A percentile compares a stretch with the other conserved stretches of the same genome.
These are phyloP conservation scores for Plutomurus gul DNA, from an alignment of 1,140 invertebrate species.

Conservation along the genomic window DNA sequence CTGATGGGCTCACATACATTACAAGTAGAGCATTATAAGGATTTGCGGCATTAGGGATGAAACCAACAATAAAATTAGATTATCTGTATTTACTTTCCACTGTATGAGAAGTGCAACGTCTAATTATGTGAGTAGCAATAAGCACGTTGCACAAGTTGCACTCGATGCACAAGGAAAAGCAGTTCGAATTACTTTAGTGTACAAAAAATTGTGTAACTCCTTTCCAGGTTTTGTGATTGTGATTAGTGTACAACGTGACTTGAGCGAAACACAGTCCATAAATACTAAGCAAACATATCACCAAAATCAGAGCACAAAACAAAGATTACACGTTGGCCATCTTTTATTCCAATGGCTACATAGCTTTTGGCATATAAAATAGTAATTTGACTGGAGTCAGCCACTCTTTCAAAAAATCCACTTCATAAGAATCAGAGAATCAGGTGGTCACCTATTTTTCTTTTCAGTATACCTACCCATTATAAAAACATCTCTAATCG, in stretches of 20 bases:
- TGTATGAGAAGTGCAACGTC: no score
- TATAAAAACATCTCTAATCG: neutral
- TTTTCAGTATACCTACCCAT: no score
- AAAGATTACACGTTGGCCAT: neutral
- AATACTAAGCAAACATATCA: constrained; percentile 14
- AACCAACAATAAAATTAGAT: constrained; percentile 23
- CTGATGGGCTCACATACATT: neutral
- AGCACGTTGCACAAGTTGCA: no score
- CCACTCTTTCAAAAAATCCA: neutral
- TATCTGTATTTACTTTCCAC: neutral
- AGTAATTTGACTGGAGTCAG: constrained; percentile 32
- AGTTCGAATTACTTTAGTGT: no score
- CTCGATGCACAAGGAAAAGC: no score
- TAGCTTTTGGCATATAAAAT: constrained; percentile 13
- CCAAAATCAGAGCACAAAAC: neutral
- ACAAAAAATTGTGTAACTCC: no score
- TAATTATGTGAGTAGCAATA: no score
- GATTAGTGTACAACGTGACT: no score
- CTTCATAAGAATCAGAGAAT: no score
- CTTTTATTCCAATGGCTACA: neutral
- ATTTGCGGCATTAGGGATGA: neutral
- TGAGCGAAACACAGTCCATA: neutral
- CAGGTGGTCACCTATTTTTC: no score
- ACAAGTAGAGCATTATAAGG: neutral
- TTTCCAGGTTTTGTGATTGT: no score